Conservation (phyloP, 1,140 invertebrate species). For the Psilanteris sp. region DNA sequence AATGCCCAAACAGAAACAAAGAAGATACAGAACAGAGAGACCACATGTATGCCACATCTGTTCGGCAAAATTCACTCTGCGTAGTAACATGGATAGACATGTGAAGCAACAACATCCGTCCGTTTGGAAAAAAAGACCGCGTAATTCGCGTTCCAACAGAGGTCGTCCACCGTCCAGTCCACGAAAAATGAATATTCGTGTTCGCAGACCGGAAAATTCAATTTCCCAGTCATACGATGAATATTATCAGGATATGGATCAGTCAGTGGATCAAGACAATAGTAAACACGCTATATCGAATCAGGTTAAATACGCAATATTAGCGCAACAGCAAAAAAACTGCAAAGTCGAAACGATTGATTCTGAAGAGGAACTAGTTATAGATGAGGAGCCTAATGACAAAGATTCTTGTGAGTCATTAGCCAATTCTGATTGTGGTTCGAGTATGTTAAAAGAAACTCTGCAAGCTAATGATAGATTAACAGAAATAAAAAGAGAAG, state of each 20-base stretch:
- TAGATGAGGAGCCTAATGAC: constrained; percentile 82
- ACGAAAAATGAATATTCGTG: constrained; percentile 46
- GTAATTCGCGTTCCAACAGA: constrained; percentile 79
- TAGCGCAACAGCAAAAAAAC: constrained; percentile 87
- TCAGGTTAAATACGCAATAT: constrained; percentile 88
- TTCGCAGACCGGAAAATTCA: constrained; percentile 48
- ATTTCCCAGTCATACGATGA: constrained; percentile 56
- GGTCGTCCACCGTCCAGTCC: constrained; percentile 77
- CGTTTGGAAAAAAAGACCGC: constrained; percentile 89
- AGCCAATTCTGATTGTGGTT: constrained; percentile 36
- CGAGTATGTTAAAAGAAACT: constrained; percentile 41
- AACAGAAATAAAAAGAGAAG: constrained; percentile 22
- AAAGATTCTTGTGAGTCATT: constrained; percentile 42
- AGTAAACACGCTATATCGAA: constrained; percentile 82
- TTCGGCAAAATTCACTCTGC: constrained; percentile 91
- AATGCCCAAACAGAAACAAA: constrained; percentile 94
- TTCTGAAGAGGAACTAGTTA: constrained; percentile 86
- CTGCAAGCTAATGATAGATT: constrained; percentile 28
- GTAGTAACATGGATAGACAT: constrained; percentile 96
- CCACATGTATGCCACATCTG: constrained; percentile 94
- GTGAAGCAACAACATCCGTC: constrained; percentile 96
- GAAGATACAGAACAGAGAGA: constrained; percentile 93
- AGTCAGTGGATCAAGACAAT: constrained; percentile 51
- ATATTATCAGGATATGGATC: constrained; percentile 58
- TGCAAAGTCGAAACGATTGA: constrained; percentile 76